Evolutionary conservation across 2,888 invertebrate genomes (phyloP).

Genomic region (Ormyrus nitidulus): DNA sequence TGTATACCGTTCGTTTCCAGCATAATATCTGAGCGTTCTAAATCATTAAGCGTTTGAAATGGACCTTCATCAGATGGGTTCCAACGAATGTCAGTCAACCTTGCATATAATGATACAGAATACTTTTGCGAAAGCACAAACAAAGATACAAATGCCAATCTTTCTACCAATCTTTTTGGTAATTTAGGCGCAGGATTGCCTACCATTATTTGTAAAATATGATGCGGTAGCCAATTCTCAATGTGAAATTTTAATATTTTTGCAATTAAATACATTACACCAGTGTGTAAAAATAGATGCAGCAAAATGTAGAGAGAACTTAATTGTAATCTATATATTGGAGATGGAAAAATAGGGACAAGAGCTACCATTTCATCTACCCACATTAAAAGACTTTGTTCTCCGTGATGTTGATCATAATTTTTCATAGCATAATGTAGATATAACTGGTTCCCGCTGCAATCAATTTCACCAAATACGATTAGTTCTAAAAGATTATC

Average conservation of each 20-base stretch:
- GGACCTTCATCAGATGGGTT: neutral
- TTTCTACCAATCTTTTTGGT: conserved; percentile 6
- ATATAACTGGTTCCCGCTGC: conserved; percentile 30
- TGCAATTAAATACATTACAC: conserved; percentile 34
- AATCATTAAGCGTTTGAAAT: conserved; percentile 32
- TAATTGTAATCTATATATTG: neutral
- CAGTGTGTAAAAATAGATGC: neutral
- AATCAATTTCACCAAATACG: conserved; percentile 10
- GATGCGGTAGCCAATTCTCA: conserved; percentile 46
- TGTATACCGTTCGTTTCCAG: neutral
- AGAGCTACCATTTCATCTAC: conserved; percentile 49
- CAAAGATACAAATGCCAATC: conserved; percentile 11
- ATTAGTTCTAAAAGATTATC: conserved; percentile 14
- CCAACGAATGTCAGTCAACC: conserved; percentile 22
- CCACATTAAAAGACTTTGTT: neutral
- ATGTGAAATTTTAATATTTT: conserved; percentile 37
- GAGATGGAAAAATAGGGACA: conserved; percentile 40
- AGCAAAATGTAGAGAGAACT: neutral
- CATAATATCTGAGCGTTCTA: conserved; percentile 16
- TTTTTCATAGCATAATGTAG: neutral
- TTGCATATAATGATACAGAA: conserved; percentile 40
- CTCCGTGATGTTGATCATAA: neutral
- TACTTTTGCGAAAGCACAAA: conserved; percentile 24
- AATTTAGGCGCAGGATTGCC: conserved; percentile 1
- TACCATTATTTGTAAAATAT: conserved; percentile 50